phyloP scores from a whole-genome alignment of 2,888 invertebrate genomes.

The Leptinotarsa haldemani region DNA sequence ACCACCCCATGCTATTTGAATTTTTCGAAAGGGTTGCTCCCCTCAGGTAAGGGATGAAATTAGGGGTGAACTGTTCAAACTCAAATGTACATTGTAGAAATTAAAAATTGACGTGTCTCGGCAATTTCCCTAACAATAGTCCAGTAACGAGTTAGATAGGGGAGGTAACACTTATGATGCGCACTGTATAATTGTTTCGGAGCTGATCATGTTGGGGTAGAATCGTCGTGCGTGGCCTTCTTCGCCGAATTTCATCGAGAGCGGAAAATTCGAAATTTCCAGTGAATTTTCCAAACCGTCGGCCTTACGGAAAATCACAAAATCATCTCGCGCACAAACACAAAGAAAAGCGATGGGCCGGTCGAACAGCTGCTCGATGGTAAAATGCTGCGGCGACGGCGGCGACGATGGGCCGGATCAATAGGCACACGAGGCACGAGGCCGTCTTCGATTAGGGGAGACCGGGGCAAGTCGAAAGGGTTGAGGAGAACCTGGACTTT shows the following conservation, averaged over 20 bases:
- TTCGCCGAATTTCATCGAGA: background rate
- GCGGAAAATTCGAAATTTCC: background rate
- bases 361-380: conserved; percentile 41
- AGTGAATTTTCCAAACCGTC: background rate
- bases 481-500: background rate
- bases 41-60: no score
- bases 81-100: no score
- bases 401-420: conserved; percentile 43
- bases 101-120: no score
- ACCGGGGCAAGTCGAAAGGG: background rate
- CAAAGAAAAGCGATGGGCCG: conserved; percentile 26
- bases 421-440: conserved; percentile 39
- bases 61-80: no score
- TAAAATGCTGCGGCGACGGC: conserved; percentile 40
- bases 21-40: no score
- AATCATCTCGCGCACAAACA: conserved; percentile 10
- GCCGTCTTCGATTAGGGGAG: background rate
- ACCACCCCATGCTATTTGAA: no score
- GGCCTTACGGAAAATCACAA: background rate
- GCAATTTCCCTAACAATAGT: no score
- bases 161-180: no score
- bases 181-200: background rate
- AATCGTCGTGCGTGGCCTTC: background rate
- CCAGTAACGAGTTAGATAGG: no score
- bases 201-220: background rate